Evolutionary conservation across 2,797 vertebrate species (phyloP).

Genomic region (Euthynnus affinis): DNA sequence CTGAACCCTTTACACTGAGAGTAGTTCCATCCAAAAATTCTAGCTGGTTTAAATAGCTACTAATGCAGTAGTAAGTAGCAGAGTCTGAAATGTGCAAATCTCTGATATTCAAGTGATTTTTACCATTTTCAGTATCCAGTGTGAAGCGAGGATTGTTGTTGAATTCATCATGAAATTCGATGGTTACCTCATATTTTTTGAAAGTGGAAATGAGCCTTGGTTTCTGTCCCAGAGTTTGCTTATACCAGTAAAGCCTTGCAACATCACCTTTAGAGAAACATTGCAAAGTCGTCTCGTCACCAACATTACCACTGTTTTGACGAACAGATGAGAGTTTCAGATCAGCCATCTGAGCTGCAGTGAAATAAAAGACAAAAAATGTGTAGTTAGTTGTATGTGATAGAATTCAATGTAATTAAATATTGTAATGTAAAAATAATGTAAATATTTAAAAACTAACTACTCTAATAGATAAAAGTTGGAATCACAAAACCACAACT

Average conservation of each 20-base stretch:
- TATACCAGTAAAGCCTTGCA: conserved; percentile 50
- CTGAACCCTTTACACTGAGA: too few relatives aligned
- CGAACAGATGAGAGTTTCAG: not conserved
- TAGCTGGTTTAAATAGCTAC: too few relatives aligned
- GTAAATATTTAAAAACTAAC: too few relatives aligned
- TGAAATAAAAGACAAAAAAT: not conserved
- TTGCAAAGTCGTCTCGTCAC: conserved; percentile 6
- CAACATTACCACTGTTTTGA: conserved; percentile 28
- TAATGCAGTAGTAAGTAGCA: conserved; percentile 48
- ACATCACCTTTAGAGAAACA: conserved; percentile 29
- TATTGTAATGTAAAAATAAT: too few relatives aligned
- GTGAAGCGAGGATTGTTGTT: conserved; percentile 9
- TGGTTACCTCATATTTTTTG: not conserved
- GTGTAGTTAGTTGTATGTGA: not conserved
- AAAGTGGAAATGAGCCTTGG: conserved; percentile 23
- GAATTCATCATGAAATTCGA: conserved; percentile 9
- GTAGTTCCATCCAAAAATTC: not conserved
- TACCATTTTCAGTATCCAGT: not conserved
- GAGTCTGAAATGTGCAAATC: conserved; percentile 50
- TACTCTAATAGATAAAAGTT: not conserved
- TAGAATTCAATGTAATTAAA: too few relatives aligned
- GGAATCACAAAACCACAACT: not conserved
- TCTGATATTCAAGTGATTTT: conserved; percentile 27
- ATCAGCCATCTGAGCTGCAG: conserved; percentile 17
- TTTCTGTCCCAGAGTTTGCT: conserved; percentile 35